Base-by-base conservation (phyloP, 2,113 vertebrate genomes). In the Morone saxatilis region DNA sequence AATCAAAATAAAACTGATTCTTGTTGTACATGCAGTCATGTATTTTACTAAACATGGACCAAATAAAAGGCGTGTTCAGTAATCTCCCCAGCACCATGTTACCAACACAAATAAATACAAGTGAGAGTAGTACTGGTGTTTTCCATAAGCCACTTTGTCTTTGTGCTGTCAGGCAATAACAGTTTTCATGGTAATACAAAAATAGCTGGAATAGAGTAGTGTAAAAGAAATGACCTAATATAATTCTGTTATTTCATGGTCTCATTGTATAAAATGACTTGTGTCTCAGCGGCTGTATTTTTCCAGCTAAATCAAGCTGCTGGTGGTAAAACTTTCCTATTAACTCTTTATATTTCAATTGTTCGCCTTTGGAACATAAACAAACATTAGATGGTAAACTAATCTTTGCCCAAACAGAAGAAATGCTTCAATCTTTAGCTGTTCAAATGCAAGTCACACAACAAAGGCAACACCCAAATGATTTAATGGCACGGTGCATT, bases 391-490 rank as follows among this genome's bases (percentile, higher is more conserved):
- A 78, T 9, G 3, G 13, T 79, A 65, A 66, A 61, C 45, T 71
- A 87, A 85, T 76, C 78, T 25, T 62, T 60, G 43, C 65, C 40
- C 62, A 80, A 76, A 83, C 51, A 79, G 38, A 78, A 61, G 31
- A 78, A 70, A 70, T 43, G 12, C 43, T 85, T 68, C 40, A 77
- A 65, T 48, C 53, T 45, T 71, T 57, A 13, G 60, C 68, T 41
- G 73, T 83, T 83, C 31, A 87, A 68, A 71, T 47, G n/a, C 57
- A 71, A 36, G 61, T 82, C 61, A 71, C 69, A 81, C 59, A 80
- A 74, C 78, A 79, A 79, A 72, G 78, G 54, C 74, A 47, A 84
- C 85, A 56, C 83, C 72, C 69, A 69, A 22, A 63, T 68, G 50
- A 83, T 74, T 63, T 48, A 68, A 66, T 63, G 70, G 61, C 65